Base-by-base conservation (phyloP, 2,888 invertebrate genomes). In the Zhuqinia jingwanae region DNA sequence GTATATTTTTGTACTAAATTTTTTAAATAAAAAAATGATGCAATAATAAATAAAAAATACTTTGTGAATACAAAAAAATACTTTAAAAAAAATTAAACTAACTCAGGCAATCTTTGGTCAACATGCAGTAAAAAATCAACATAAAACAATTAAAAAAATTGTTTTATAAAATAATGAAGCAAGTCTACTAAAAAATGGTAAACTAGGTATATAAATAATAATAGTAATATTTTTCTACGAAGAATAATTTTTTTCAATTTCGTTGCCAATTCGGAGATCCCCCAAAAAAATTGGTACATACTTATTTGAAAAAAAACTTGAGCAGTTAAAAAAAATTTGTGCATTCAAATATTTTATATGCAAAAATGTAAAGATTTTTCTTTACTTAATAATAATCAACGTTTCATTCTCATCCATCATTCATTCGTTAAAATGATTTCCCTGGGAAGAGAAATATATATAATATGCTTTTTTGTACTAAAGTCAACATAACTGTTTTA, bases 21-120 rank as follows among this genome's bases (percentile, higher is more conserved):
- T n/a, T n/a, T n/a, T 17, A 73, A 73, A 30, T 27, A 47, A 83
- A 79, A 73, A 13, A 30, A 53, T 36, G 22, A 36, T 60, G 22
- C 36, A 13, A n/a, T 50, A 73, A 83, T 53, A 77, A 84, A 75
- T 45, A 45, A 79, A 53, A 53, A 76, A 53, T 76, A 36, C 1
- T 42, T n/a, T 15, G 25, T 47, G 15, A 47, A n/a, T 60, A 53
- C 17, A 58, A 13, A 42, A 60, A 20, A 45, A 45, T 30, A 8
- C 2, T 20, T 15, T 68, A 80, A 58, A 70, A 50, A 25, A 45
- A 60, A 60, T 36, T 77, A 65, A 58, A 76, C n/a, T n/a, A 88
- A 87, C 53, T 50, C 58, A 87, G 90, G 90, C 90, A 90, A 90
- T 90, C 90, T 90, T 90, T 90, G 90, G 90, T 90, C 90, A 90